These are phyloP conservation scores for Prosapia bicincta DNA, from an alignment of 2,888 invertebrate species.

Conservation along the genomic window DNA sequence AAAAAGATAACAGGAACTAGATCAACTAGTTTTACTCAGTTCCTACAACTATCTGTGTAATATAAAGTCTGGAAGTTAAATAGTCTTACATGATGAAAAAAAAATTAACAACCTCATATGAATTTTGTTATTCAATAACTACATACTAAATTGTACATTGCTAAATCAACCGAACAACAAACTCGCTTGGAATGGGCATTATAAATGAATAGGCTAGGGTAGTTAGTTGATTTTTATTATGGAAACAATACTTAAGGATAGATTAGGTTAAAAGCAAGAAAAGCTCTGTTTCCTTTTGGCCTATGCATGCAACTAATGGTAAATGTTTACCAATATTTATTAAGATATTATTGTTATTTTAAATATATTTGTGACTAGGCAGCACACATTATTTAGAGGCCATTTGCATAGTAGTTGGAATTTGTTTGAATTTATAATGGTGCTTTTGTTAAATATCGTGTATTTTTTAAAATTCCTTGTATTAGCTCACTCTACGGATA, in stretches of 20 bases:
- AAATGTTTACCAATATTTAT: background rate
- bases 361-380: background rate
- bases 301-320: background rate
- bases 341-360: background rate
- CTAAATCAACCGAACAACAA: background rate
- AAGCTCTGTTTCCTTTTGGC: background rate
- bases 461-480: too few species aligned
- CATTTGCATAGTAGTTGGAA: too few species aligned
- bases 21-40: too few species aligned
- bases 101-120: too few species aligned
- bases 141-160: background rate
- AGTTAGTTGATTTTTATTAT: background rate
- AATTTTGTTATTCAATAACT: too few species aligned
- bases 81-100: too few species aligned
- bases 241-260: background rate
- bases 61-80: too few species aligned
- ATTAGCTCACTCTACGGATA: too few species aligned
- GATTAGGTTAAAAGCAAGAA: background rate
- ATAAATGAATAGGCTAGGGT: background rate
- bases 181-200: background rate
- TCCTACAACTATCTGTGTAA: too few species aligned
- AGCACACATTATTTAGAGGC: too few species aligned
- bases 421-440: background rate
- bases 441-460: too few species aligned
- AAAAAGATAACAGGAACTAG: too few species aligned